Evolutionary conservation across 2,888 invertebrate species (phyloP), one percentile per base, ranked within the genome.

Genomic region (Chloromyia formosa): DNA sequence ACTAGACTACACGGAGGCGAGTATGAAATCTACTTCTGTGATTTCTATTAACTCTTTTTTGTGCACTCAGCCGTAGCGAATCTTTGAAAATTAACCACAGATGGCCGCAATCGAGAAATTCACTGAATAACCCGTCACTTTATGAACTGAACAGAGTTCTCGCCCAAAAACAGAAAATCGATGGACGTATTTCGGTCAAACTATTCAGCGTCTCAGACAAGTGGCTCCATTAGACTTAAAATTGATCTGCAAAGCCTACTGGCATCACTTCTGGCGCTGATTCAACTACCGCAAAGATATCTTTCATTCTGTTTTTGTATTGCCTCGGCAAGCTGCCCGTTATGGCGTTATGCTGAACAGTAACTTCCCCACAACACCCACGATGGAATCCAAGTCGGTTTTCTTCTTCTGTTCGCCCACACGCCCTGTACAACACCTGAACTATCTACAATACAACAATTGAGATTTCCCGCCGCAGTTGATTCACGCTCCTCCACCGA

Each of bases 271-370:
- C 10, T 40, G 16, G 40, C 16, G 35, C 27, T 27, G 61, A 61
- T 61, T 61, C 61, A 23, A 27, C 12, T 35, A 18, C 5, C 10
- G 20, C 16, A 5, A 12, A 58, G 16, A 18, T 18, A 22, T 58
- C 18, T 23, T 35, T 27, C 35, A n/a, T 7, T 20, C 23, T 23
- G 23, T 10, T 42, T 42, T 14, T 64, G 4, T 40, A 16, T 45
- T 12, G 64, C 45, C 10, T 20, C 16, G 23, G 23, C 66, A 45
- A 49, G 22, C n/a, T 66, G 23, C 66, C 68, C 27, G 53, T 53
- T 54, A n/a, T 62, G 40, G 62, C 9, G 12, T 16, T 5, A 68
- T 16, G 64, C 18, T 12, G 14, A 45, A 49, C 22, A 49, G n/a
- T 7, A 22, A n/a, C 35, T 53, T 35, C 16, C n/a, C 20, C 14